phyloP scores from a whole-genome alignment of 2,113 vertebrate species.

The Pyrgilauda ruficollis region DNA sequence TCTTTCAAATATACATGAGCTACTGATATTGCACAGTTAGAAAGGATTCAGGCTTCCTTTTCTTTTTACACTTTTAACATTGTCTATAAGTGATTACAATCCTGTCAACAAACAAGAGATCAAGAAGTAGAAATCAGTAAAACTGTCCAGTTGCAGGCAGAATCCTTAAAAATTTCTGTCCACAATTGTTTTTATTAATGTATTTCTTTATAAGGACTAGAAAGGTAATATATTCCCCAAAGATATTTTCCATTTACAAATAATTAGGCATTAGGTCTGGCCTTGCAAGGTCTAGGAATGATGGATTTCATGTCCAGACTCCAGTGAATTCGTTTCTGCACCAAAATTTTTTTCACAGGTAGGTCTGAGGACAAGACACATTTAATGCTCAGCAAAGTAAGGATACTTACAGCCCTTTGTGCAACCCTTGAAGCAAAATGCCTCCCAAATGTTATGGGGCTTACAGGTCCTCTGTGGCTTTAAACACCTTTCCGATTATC shows the following conservation, averaged over 20 bases:
- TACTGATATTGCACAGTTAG: neutral
- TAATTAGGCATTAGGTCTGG: neutral
- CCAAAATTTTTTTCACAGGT: neutral
- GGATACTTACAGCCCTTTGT: neutral
- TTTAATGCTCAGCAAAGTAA: neutral
- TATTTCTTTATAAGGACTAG: neutral
- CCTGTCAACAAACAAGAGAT: neutral
- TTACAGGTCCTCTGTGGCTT: neutral
- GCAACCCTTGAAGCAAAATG: neutral
- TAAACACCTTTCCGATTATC: neutral
- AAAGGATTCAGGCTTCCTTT: neutral
- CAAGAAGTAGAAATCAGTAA: neutral
- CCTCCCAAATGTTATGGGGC: accelerated
- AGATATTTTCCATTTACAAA: neutral
- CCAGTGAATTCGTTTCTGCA: neutral
- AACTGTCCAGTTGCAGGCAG: neutral
- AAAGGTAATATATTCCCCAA: neutral
- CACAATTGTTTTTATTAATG: neutral
- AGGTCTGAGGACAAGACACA: neutral
- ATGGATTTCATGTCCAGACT: neutral
- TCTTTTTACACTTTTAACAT: neutral
- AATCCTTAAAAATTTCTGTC: neutral
- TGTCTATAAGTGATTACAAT: neutral
- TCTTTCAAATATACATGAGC: neutral
- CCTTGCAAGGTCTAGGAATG: neutral